Conservation (phyloP, 2,888 invertebrate species). For the Idaea dimidiata region DNA sequence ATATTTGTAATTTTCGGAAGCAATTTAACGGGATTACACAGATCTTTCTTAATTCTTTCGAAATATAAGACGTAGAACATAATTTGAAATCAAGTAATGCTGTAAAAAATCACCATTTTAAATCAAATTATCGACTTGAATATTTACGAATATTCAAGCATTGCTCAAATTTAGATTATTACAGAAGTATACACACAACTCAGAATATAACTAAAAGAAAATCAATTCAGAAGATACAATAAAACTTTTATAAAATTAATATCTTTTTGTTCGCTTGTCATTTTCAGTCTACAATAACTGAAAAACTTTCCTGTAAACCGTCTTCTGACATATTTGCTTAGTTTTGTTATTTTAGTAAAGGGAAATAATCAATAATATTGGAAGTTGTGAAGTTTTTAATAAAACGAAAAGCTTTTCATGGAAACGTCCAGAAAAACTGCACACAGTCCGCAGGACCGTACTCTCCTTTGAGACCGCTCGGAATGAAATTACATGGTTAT, state of each 20-base stretch:
- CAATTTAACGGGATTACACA: no score
- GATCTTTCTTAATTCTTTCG: background rate
- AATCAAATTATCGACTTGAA: background rate
- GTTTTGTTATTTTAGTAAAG: background rate
- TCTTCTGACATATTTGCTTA: background rate
- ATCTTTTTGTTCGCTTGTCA: background rate
- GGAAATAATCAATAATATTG: background rate
- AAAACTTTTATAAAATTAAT: background rate
- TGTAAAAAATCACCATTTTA: background rate
- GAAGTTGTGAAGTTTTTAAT: background rate
- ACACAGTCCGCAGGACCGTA: constrained; percentile 24
- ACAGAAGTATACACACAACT: background rate
- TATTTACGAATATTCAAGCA: background rate
- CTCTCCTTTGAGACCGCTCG: constrained; percentile 35
- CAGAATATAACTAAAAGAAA: background rate
- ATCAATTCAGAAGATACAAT: background rate
- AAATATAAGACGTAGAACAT: background rate
- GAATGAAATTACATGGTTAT: constrained; percentile 41
- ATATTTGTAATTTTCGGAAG: no score
- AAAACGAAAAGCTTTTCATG: constrained; percentile 11
- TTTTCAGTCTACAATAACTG: background rate
- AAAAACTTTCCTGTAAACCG: background rate
- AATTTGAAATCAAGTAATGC: background rate
- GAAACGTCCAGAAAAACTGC: constrained; percentile 24
- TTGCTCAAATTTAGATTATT: background rate